phyloP scores from a whole-genome alignment of 2,797 vertebrate genomes.

The Psittacula derbiana region DNA sequence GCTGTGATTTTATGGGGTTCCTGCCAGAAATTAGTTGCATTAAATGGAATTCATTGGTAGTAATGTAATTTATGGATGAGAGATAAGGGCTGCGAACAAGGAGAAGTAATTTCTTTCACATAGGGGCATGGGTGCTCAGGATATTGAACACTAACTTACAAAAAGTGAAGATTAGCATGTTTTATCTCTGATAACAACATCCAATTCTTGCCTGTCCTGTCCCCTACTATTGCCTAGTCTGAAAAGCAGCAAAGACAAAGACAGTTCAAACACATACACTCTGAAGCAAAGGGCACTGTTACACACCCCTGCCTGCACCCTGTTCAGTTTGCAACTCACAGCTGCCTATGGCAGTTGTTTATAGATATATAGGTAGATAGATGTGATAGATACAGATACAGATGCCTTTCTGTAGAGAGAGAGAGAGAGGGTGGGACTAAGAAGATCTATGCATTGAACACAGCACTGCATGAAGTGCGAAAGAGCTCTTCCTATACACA shows the following conservation, averaged over 20 bases:
- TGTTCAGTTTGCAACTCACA: too few species aligned
- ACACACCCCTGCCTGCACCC: neutral
- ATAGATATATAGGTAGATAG: rapidly evolving
- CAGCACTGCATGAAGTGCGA: neutral
- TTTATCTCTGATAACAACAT: neutral
- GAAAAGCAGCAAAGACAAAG: neutral
- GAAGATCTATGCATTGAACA: neutral
- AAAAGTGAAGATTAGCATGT: neutral
- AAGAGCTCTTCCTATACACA: neutral
- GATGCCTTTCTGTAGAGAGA: too few species aligned
- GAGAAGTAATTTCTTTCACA: neutral
- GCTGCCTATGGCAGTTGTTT: neutral
- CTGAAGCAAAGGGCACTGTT: neutral
- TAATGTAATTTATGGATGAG: neutral
- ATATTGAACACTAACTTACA: neutral
- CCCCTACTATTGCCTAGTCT: neutral
- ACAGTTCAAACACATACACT: neutral
- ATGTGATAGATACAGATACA: neutral
- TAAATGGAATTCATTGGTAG: neutral
- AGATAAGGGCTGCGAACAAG: neutral
- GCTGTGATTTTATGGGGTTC: neutral
- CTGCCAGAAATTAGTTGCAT: neutral
- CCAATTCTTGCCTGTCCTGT: neutral
- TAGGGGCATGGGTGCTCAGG: neutral
- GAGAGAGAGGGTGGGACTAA: neutral